Evolutionary conservation across 2,113 vertebrate species (phyloP).

Genomic region (Stercorarius parasiticus): DNA sequence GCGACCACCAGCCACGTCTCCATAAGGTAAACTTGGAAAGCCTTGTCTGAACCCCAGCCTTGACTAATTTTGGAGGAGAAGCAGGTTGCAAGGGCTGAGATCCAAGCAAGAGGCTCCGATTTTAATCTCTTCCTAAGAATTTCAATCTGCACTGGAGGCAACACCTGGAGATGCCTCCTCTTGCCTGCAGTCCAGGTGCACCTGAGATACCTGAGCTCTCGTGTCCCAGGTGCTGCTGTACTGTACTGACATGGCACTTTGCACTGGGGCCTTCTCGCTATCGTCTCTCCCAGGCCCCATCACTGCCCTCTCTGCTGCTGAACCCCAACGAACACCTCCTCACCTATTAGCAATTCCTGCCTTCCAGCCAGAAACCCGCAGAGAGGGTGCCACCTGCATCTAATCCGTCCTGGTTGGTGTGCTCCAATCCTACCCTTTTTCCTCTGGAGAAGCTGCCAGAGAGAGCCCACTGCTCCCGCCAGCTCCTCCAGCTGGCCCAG

Average conservation of each 20-base stretch:
- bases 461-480: fast-evolving
- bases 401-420: neutral
- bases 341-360: neutral
- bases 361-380: neutral
- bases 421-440: neutral
- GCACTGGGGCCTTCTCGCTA: neutral
- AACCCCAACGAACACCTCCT: neutral
- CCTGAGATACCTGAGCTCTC: neutral
- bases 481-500: neutral
- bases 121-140: slow-evolving; percentile 34
- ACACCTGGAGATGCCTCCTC: neutral
- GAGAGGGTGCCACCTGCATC: fast-evolving
- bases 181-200: neutral
- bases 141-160: neutral
- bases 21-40: neutral
- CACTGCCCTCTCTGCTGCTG: neutral
- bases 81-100: neutral
- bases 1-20: fast-evolving
- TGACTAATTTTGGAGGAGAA: neutral
- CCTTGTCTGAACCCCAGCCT: neutral
- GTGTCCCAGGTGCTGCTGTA: neutral
- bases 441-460: neutral
- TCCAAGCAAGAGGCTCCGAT: neutral
- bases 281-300: fast-evolving
- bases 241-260: neutral